phyloP scores from a whole-genome alignment of 2,113 vertebrate species.

The Struthio camelus region DNA sequence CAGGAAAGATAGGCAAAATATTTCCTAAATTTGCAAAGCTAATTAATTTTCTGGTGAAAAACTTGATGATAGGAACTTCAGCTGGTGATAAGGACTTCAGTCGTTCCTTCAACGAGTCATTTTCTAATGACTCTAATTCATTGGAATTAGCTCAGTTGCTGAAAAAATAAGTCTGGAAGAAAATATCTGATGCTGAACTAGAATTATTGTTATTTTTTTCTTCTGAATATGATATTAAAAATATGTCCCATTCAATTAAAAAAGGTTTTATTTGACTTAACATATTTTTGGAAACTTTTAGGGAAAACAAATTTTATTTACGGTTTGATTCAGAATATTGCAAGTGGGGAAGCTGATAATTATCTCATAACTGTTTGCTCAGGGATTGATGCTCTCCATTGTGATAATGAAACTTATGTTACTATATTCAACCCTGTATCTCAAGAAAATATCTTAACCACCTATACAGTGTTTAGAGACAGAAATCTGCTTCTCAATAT shows the following conservation, averaged over 20 bases:
- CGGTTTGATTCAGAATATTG: background rate
- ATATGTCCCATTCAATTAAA: background rate
- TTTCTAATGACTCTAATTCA: background rate
- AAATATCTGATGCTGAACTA: background rate
- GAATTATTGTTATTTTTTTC: background rate
- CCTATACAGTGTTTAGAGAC: background rate
- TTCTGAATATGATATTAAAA: background rate
- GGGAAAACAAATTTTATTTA: background rate
- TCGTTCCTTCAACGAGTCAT: background rate
- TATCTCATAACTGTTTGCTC: background rate
- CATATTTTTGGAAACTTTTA: background rate
- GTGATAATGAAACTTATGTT: background rate
- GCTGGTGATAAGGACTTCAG: background rate
- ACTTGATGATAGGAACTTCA: background rate
- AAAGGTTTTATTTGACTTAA: accelerated
- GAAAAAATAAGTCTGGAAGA: background rate
- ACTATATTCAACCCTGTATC: background rate
- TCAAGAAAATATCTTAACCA: background rate
- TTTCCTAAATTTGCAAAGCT: background rate
- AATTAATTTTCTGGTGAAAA: background rate
- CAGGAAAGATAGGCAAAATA: background rate
- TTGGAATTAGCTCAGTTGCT: background rate
- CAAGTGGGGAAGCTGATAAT: background rate
- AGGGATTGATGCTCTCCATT: background rate
- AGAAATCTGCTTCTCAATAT: background rate